Base-by-base conservation (phyloP, 2,888 invertebrate species). In the Piscicola geometra region DNA sequence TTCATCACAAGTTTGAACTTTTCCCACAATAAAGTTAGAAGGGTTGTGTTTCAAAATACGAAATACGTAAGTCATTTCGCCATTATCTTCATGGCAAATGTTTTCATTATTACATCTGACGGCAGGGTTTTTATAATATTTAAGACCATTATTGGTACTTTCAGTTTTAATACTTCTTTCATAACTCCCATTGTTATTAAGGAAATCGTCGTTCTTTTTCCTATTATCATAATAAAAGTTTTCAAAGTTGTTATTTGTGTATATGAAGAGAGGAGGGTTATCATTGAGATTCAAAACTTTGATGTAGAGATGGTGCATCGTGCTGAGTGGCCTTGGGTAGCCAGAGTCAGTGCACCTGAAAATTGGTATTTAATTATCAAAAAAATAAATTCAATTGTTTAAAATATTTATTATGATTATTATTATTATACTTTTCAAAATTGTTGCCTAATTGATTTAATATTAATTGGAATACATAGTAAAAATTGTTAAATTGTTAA, bases 251-350 rank as follows among this genome's bases (percentile, higher is more conserved):
- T 64, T 3, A 15, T 32, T 35, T 15, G 30, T 32, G 67, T 67
- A 32, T 3, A 67, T 5, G 35, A 79, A 79, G 21, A 68, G 35
- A 0, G 79, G 79, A 2, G 70, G 35, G 68, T 79, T 75, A 71
- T 79, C 79, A 69, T 79, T 79, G 30, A 71, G 68, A 56, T 73
- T 32, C 21, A 56, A 21, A 28, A 73, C 73, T 35, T 35, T 60
- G 64, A 73, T 30, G 64, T 56, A 9, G 60, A 73, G n/a, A 18
- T 35, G 64, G 32, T 56, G 73, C n/a, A 35, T 21, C 33, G 21
- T 64, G 25, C n/a, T 3, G 1, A 73, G 36, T 1, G 73, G 35
- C 32, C n/a, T 60, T 5, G 73, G 73, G 30, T 33, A 32, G n/a
- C 73, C 73, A 18, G 73, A 73, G 60, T 73, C 73, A 28, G 56